These are phyloP conservation scores for Craniophora ligustri DNA, from an alignment of 2,888 invertebrate species.

Conservation along the genomic window DNA sequence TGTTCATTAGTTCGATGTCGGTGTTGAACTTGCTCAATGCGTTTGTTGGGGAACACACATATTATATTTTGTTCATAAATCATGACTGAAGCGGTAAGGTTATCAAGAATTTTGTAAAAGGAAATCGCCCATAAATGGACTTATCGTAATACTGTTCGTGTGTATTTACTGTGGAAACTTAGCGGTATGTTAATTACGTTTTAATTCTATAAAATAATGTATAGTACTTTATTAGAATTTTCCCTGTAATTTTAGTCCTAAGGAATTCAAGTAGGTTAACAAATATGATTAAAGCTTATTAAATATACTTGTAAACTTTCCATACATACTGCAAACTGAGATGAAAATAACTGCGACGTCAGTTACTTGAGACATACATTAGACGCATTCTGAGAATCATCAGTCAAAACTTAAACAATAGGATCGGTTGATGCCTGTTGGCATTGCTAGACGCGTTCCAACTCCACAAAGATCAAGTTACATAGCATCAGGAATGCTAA, in stretches of 20 bases:
- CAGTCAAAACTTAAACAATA: conserved; percentile 37
- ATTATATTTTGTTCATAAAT: neutral
- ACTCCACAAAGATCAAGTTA: conserved; percentile 46
- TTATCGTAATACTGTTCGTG: neutral
- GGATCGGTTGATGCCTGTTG: conserved; percentile 15
- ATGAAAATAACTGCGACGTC: conserved; percentile 17
- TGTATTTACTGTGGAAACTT: neutral
- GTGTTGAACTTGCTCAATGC: conserved; percentile 26
- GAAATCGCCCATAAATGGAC: conserved; percentile 1
- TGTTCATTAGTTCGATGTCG: conserved; percentile 47
- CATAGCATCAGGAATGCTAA: conserved; percentile 46
- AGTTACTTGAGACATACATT: conserved; percentile 20
- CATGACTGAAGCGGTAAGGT: too few relatives aligned
- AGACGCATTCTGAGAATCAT: conserved; percentile 27
- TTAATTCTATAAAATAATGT: neutral
- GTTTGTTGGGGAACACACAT: conserved; percentile 1
- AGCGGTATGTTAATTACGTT: neutral
- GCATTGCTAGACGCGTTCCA: conserved; percentile 19
- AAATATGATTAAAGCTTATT: neutral
- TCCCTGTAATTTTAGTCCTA: neutral
- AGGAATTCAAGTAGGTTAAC: neutral
- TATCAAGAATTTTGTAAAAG: neutral
- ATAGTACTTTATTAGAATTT: neutral
- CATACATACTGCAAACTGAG: conserved; percentile 1
- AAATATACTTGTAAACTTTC: neutral